A percentile compares a stretch with the other conserved stretches of the same genome.
Conservation (phyloP, 2,113 vertebrate species). For the Sander lucioperca region DNA sequence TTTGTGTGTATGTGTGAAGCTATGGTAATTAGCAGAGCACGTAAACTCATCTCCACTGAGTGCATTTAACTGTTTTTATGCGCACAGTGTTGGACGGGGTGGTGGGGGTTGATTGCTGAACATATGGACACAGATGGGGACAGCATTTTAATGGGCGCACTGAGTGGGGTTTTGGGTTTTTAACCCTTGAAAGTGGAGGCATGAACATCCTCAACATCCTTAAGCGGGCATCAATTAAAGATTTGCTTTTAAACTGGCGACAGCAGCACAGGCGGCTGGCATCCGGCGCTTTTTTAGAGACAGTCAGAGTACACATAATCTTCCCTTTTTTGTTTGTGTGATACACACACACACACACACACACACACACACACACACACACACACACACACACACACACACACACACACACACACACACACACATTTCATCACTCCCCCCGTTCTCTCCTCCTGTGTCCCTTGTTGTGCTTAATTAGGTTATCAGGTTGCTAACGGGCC, state of each 20-base stretch:
- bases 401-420: background rate
- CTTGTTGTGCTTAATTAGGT: slow-evolving; percentile 74
- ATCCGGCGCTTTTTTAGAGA: slow-evolving; percentile 2
- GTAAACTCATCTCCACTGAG: slow-evolving; percentile 70
- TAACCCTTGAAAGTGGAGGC: slow-evolving; percentile 66
- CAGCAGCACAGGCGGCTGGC: slow-evolving; percentile 26
- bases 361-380: background rate
- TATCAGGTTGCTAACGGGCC: slow-evolving; percentile 71
- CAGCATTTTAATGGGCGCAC: slow-evolving; percentile 54
- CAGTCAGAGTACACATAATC: background rate
- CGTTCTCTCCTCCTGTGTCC: slow-evolving; percentile 9
- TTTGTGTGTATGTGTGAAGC: slow-evolving; percentile 53
- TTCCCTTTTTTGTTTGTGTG: background rate
- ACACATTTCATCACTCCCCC: slow-evolving; percentile 45
- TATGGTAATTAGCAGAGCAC: slow-evolving; percentile 78
- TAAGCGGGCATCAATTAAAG: slow-evolving; percentile 71
- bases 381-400: slow-evolving; percentile 19
- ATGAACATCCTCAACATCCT: slow-evolving; percentile 42
- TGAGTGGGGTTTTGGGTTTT: slow-evolving; percentile 79
- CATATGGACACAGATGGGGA: slow-evolving; percentile 79
- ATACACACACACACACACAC: slow-evolving; percentile 4
- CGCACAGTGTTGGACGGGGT: background rate
- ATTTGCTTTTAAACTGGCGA: slow-evolving; percentile 49
- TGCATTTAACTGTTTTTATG: slow-evolving; percentile 76
- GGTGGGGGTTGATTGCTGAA: slow-evolving; percentile 57